Evolutionary conservation across 2,888 invertebrate species (phyloP).

Genomic region (Urechis unicinctus): DNA sequence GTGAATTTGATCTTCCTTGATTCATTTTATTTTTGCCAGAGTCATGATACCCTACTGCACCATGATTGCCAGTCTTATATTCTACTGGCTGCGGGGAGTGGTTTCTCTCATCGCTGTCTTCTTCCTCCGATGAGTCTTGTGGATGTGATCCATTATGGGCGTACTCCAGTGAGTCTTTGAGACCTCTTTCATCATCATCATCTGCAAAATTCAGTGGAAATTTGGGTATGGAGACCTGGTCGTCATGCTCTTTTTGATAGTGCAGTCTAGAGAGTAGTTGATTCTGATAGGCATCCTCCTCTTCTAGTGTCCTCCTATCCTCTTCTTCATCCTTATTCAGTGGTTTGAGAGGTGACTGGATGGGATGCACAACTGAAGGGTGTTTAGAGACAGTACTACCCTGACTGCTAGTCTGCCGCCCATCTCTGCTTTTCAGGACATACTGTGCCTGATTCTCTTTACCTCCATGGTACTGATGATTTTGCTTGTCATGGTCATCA

Average conservation of each 20-base stretch:
- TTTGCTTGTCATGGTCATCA: neutral
- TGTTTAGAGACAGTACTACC: neutral
- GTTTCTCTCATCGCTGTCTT: neutral
- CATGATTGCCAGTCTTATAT: neutral
- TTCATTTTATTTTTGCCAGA: neutral
- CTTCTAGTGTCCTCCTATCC: neutral
- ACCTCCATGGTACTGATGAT: neutral
- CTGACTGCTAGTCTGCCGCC: neutral
- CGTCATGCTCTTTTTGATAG: neutral
- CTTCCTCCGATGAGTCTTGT: no score
- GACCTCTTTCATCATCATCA: neutral
- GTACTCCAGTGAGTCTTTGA: neutral
- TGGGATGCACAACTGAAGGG: neutral
- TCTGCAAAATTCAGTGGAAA: neutral
- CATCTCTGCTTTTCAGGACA: neutral
- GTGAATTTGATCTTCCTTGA: neutral
- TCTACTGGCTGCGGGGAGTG: neutral
- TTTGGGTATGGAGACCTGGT: neutral
- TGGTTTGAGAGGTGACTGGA: neutral
- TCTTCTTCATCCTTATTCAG: neutral
- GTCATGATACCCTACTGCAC: neutral
- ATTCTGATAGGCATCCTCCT: neutral
- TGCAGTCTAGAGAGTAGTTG: neutral
- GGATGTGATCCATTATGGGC: no score
- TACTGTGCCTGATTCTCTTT: neutral